Conservation (phyloP, 2,797 vertebrate species). For the Melanotaenia maccullochi region DNA sequence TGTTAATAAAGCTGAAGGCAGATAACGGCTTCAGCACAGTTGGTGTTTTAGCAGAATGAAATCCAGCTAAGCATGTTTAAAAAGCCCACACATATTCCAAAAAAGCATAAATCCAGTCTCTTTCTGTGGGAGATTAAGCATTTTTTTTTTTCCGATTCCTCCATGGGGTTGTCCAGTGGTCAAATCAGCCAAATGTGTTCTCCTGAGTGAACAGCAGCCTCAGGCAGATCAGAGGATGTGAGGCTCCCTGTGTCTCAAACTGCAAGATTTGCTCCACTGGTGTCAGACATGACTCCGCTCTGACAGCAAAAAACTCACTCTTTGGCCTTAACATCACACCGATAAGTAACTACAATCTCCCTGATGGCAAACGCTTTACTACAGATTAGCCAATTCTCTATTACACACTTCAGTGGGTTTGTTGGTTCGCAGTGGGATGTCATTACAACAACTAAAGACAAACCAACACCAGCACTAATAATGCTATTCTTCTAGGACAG, state of each 20-base stretch:
- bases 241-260: constrained; percentile 58
- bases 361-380: constrained; percentile 62
- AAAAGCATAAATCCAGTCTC: constrained; percentile 14
- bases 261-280: constrained; percentile 66
- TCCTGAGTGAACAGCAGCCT: constrained; percentile 60
- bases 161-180: constrained; percentile 37
- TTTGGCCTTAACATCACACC: constrained; percentile 61
- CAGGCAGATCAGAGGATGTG: constrained; percentile 46
- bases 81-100: constrained; percentile 15
- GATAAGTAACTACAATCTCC: constrained; percentile 68
- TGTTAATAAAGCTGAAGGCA: constrained; percentile 33
- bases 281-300: constrained; percentile 69
- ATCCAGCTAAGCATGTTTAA: constrained; percentile 8
- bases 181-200: constrained; percentile 47
- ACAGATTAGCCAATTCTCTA: constrained; percentile 63
- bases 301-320: constrained; percentile 65
- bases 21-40: constrained; percentile 37
- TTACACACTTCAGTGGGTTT: constrained; percentile 48
- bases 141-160: constrained; percentile 17
- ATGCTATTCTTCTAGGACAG: constrained; percentile 11
- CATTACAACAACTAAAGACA: constrained; percentile 28
- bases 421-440: constrained; percentile 44
- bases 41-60: constrained; percentile 34
- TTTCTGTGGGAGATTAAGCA: constrained; percentile 10
- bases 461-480: constrained; percentile 21